Base-by-base conservation (phyloP, 2,888 invertebrate species). In the Lycocerus yunnanus region DNA sequence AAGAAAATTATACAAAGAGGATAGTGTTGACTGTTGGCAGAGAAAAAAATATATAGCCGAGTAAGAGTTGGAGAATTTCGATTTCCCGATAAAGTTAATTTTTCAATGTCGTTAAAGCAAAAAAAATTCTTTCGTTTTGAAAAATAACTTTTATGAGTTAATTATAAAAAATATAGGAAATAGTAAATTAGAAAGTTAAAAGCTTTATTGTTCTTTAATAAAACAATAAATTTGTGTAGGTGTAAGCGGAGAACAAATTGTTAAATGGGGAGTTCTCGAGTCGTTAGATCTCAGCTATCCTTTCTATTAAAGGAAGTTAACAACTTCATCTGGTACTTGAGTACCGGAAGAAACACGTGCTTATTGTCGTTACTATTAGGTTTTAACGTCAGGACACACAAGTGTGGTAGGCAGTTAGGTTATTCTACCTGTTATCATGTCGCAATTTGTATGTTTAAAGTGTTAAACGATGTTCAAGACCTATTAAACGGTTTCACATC, bases 391-490 rank as follows among this genome's bases (percentile, higher is more conserved):
- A 58, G 59, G 66, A 71, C 43, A 75, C 74, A 66, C 69, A 68
- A 71, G 72, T 68, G 68, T 58, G 68, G 69, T 66, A 66, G 71
- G 68, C 68, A 24, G 68, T 15, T 58, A 68, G 16, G 58, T 20
- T 68, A 71, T 65, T 18, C 24, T 59, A 58, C 59, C 15, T 69
- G 27, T 69, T 73, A 71, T 73, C 71, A 74, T 71, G 71, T 71
- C 71, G 76, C 76, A 76, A 76, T 76, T 76, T 76, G 76, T 77
- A 74, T 70, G 71, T 69, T 71, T 73, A 74, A 77, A 77, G 77
- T 74, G 77, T 74, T 77, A 77, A 77, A 74, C 74, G 74, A 72
- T 77, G 77, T 77, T 77, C 72, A 70, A 74, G 66, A 69, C 73
- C 72, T 77, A 72, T 74, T 77, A 72, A 77, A 72, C 68, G 71